These are phyloP conservation scores for Donacobius atricapilla DNA, from an alignment of 2,113 vertebrate species.

Conservation along the genomic window DNA sequence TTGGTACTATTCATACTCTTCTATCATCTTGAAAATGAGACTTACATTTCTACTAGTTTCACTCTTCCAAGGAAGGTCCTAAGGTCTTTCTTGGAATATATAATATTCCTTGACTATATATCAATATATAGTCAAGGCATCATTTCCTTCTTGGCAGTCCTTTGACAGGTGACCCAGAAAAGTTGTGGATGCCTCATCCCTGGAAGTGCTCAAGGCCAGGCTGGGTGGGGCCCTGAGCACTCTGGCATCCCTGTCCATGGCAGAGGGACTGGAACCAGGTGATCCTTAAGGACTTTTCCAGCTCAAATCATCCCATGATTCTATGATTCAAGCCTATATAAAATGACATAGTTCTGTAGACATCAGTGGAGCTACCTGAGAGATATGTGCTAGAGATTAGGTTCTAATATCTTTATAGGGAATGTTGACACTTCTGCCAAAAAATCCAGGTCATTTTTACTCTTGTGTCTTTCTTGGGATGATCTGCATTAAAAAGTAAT, in stretches of 20 bases:
- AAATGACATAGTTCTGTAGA: not conserved
- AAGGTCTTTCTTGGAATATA: not conserved
- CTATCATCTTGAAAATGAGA: not conserved
- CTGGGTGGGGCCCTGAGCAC: not conserved
- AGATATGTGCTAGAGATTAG: accelerated
- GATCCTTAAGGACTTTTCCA: not conserved
- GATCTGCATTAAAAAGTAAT: not conserved
- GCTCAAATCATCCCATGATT: not conserved
- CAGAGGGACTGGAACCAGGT: not conserved
- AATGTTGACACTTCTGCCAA: not conserved
- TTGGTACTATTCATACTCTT: not conserved
- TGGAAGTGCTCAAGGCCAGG: not conserved
- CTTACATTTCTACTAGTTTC: not conserved
- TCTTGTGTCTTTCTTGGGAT: not conserved
- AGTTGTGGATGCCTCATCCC: not conserved
- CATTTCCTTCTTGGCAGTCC: not conserved
- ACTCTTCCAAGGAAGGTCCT: not conserved
- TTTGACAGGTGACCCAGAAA: not conserved
- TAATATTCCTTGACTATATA: not conserved
- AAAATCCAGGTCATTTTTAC: not conserved
- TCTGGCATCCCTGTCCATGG: not conserved
- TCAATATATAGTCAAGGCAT: not conserved
- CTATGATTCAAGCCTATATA: not conserved
- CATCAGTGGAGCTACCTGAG: not conserved
- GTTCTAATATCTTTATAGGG: not conserved